A percentile compares a stretch with the other conserved stretches of the same genome.
Conservation (phyloP, 2,113 vertebrate genomes). For the Nyctibius bracteatus region DNA sequence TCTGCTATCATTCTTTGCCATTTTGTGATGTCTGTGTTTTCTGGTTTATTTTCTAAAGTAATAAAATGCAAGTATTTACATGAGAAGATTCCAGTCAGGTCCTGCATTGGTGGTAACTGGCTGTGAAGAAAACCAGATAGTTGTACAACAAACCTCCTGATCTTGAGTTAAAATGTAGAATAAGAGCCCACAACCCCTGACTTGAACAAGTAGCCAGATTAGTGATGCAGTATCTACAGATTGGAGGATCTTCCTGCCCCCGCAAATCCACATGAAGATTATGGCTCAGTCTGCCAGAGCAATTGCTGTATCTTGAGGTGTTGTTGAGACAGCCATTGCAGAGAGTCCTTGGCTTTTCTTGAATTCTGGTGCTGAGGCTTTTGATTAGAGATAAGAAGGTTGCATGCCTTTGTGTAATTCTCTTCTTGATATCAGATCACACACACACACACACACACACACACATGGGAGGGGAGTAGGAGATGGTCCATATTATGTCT, state of each 20-base stretch:
- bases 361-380: not conserved
- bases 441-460: not conserved
- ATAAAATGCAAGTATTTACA: not conserved
- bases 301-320: not conserved
- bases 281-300: not conserved
- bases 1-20: not conserved
- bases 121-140: not conserved
- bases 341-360: not conserved
- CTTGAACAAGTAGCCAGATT: not conserved
- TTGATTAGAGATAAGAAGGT: not conserved
- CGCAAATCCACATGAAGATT: not conserved
- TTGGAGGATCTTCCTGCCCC: not conserved
- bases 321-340: not conserved
- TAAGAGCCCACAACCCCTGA: not conserved
- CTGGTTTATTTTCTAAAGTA: not conserved
- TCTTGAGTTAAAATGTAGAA: not conserved
- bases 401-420: not conserved
- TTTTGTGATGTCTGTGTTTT: not conserved
- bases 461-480: not conserved
- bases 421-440: not conserved
- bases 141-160: not conserved
- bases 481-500: not conserved
- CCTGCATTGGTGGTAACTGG: not conserved
- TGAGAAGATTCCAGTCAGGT: not conserved
- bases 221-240: not conserved